A percentile compares a stretch with the other conserved stretches of the same genome.
phyloP scores from a whole-genome alignment of 2,888 invertebrate genomes.

The Phragmatobia fuliginosa region DNA sequence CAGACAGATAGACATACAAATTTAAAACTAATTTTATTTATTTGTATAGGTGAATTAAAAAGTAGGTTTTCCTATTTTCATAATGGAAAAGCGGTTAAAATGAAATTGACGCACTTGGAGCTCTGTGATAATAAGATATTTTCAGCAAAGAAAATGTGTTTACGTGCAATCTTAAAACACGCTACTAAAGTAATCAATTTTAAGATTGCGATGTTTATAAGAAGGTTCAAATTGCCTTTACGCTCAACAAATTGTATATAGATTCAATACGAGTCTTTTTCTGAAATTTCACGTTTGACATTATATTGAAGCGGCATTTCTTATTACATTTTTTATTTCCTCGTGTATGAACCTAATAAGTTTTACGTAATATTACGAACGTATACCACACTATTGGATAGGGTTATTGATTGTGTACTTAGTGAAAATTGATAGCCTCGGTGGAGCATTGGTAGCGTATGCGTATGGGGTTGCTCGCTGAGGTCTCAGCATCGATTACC shows the following conservation, averaged over 20 bases:
- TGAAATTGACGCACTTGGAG: neutral
- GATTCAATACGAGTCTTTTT: constrained; percentile 10
- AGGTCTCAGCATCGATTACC: no score
- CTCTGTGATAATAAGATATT: neutral
- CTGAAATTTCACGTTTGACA: neutral
- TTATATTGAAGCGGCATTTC: neutral
- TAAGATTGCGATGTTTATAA: constrained; percentile 24
- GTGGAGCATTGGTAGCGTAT: no score
- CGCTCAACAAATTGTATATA: constrained; percentile 12
- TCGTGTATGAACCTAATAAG: neutral
- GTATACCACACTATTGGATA: neutral
- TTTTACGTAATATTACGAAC: neutral
- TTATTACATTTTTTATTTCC: neutral
- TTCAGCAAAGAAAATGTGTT: neutral
- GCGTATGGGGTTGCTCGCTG: no score
- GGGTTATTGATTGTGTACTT: neutral
- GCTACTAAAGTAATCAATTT: constrained; percentile 21
- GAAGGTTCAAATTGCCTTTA: constrained; percentile 25
- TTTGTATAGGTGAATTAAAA: no score
- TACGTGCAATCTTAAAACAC: neutral
- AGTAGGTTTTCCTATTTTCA: no score
- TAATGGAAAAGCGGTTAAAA: neutral
- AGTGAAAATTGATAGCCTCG: no score
- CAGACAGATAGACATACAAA: no score
- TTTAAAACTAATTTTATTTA: no score